phyloP scores from a whole-genome alignment of 2,113 vertebrate species.

The Mixornis gularis region DNA sequence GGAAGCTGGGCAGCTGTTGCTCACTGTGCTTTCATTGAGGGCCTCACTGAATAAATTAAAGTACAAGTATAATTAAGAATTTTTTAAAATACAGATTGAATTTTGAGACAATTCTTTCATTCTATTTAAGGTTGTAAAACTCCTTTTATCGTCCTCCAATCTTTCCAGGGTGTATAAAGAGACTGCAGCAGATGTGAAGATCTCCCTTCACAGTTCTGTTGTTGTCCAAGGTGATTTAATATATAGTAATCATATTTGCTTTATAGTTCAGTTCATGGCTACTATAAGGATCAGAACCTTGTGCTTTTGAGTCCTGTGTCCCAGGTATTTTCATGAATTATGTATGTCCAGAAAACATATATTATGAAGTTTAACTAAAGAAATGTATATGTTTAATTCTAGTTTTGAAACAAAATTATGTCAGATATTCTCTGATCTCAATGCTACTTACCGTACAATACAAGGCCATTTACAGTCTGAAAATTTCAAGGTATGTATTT shows the following conservation, averaged over 20 bases:
- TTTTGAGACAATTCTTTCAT: not conserved
- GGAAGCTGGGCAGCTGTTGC: not conserved
- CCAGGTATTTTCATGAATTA: slow-evolving; percentile 30
- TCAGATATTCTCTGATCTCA: slow-evolving; percentile 97
- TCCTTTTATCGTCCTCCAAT: slow-evolving; percentile 10
- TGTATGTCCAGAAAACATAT: slow-evolving; percentile 13
- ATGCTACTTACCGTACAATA: slow-evolving; percentile 94
- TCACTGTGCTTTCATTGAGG: not conserved
- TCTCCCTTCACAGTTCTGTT: slow-evolving; percentile 50
- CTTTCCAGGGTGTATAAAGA: slow-evolving; percentile 32
- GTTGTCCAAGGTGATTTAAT: slow-evolving; percentile 37
- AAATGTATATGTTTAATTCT: slow-evolving; percentile 67
- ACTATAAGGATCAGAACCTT: slow-evolving; percentile 13
- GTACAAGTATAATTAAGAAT: not conserved
- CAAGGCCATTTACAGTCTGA: slow-evolving; percentile 97
- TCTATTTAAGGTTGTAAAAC: not conserved
- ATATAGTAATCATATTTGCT: not conserved
- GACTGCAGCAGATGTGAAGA: slow-evolving; percentile 53
- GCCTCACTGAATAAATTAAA: not conserved
- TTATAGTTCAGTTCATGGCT: slow-evolving; percentile 36
- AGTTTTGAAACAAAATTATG: slow-evolving; percentile 97
- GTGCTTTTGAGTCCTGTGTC: slow-evolving; percentile 37
- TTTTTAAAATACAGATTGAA: not conserved
- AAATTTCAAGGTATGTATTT: slow-evolving; percentile 92
- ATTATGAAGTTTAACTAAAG: slow-evolving; percentile 49